Base-by-base conservation (phyloP, 2,797 vertebrate species). In the Myotis pilosus region DNA sequence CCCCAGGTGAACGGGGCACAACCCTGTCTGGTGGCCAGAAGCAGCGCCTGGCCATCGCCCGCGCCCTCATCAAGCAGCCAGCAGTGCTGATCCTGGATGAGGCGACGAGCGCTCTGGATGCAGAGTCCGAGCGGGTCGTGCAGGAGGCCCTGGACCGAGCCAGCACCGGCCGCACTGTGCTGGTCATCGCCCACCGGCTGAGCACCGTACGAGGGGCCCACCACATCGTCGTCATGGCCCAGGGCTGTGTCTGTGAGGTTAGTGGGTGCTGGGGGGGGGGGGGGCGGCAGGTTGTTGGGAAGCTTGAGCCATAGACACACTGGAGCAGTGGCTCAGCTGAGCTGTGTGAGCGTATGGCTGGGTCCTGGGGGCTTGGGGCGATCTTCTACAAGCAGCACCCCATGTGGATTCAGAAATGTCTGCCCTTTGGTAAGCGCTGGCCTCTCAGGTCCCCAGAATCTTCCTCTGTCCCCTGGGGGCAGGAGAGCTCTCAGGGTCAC, bases 1-100 rank as follows among this genome's bases (percentile, higher is more conserved):
- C 1, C 17, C 8, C 44, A 96, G 99, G 99, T 2, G 99, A 99
- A 96, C 99, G 99, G 0, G 99, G 99, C 0, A 97, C 98, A 90
- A 98, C 99, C 0, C 97, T 99, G n/a, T 99, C 99, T 0, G 99
- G 99, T 0, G 99, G 99, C 0, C 99, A 99, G 98, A 99, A 99
- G 97, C 99, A 99, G 95, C 99, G 99, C 19, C 98, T 99, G 3
- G 99, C 99, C 92, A 99, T 99, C 0, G 99, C 99, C 83, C 99
- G 99, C 0, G 99, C 99, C 0, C 98, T 99, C 74, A 98, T 99
- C 94, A 99, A 99, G 98, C 98, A 99, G 94, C 99, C 99, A 12
- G 96, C 97, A 0, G 97, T 99, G 95, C 97, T 99, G 79, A 98
- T 99, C 79, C 98, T 99, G 98, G 99, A 99, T 0, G 99, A 99